phyloP scores from a whole-genome alignment of 2,888 invertebrate genomes.

The Andrena flavipes region DNA sequence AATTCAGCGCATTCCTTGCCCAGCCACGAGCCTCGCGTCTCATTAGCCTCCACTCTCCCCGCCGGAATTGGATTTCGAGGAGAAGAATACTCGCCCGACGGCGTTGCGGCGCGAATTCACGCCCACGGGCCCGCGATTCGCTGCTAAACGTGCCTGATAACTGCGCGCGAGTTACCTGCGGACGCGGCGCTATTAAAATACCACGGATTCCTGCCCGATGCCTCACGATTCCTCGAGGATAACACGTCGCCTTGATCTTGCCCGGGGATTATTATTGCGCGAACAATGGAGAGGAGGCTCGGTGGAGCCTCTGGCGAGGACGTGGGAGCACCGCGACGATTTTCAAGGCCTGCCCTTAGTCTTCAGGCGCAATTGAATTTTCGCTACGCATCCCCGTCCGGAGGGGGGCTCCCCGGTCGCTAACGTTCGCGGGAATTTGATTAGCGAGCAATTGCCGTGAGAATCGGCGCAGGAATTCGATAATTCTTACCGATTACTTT shows the following conservation, averaged over 20 bases:
- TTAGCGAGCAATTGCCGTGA: background rate
- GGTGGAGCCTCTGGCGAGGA: conserved; percentile 1
- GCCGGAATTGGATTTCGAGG: background rate
- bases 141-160: conserved; percentile 43
- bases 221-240: conserved; percentile 49
- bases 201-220: conserved; percentile 48
- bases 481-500: conserved; percentile 22
- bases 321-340: conserved; percentile 8
- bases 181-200: conserved; percentile 55
- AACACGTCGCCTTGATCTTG: conserved; percentile 55
- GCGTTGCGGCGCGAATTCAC: conserved; percentile 25
- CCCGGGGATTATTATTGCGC: conserved; percentile 22
- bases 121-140: conserved; percentile 29
- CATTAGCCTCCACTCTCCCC: background rate
- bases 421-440: background rate
- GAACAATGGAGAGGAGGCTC: background rate
- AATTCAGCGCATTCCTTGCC: conserved; percentile 10
- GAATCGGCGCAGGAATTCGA: background rate
- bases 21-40: background rate
- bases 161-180: conserved; percentile 41
- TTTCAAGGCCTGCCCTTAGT: background rate
- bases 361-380: background rate
- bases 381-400: background rate
- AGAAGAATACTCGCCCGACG: background rate
- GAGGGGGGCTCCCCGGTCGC: no score